These are phyloP conservation scores for Ariolimax columbianus DNA, from an alignment of 2,888 invertebrate species.

Conservation along the genomic window DNA sequence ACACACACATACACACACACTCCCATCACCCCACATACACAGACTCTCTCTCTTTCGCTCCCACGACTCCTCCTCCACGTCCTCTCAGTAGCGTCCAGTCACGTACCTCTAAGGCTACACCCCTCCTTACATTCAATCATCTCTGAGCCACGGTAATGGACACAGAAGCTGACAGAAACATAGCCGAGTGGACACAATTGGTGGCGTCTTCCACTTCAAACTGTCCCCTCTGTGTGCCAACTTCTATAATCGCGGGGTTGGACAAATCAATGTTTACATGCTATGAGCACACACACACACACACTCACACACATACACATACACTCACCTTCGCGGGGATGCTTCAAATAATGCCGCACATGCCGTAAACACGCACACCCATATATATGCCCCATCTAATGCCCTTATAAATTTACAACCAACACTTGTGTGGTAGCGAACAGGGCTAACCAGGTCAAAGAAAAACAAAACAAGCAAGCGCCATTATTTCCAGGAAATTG, in stretches of 20 bases:
- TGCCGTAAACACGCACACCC: no score
- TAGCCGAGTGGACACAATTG: neutral
- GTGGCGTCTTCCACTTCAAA: neutral
- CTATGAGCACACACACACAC: neutral
- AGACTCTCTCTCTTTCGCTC: neutral
- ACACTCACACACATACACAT: no score
- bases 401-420: no score
- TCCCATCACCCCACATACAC: neutral
- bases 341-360: no score
- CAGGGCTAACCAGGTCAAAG: no score
- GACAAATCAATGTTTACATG: neutral
- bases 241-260: neutral
- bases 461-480: no score
- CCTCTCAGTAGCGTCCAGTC: neutral
- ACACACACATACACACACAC: neutral
- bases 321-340: no score
- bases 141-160: neutral
- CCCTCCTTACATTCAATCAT: neutral
- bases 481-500: no score
- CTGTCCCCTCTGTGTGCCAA: neutral
- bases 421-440: no score
- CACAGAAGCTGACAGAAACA: neutral
- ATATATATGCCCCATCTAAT: no score
- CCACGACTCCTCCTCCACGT: neutral
- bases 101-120: neutral